Evolutionary conservation across 2,888 invertebrate species (phyloP).

Genomic region (Steinernema carpocapsae): DNA sequence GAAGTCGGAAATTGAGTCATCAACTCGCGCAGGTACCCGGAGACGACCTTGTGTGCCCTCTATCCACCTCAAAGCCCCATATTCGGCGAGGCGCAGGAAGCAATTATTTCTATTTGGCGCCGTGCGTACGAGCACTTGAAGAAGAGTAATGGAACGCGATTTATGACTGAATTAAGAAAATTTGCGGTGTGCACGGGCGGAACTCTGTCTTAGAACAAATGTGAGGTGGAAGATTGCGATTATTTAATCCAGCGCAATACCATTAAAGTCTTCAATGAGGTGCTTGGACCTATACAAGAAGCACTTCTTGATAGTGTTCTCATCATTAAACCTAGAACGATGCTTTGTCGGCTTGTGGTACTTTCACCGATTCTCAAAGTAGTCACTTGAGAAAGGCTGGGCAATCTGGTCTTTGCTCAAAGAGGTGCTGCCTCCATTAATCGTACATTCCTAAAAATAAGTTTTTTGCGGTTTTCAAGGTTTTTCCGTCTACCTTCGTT

Average conservation of each 20-base stretch:
- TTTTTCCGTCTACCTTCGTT: not conserved
- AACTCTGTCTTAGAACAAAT: too few species aligned
- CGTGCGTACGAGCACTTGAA: not conserved
- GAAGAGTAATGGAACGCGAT: conserved; percentile 15
- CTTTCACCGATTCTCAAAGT: conserved; percentile 28
- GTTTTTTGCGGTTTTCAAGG: not conserved
- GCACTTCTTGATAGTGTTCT: not conserved
- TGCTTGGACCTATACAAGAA: not conserved
- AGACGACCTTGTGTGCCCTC: conserved; percentile 1
- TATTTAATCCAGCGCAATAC: conserved; percentile 21
- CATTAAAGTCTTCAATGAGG: conserved; percentile 21
- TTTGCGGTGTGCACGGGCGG: too few species aligned
- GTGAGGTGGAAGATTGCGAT: too few species aligned
- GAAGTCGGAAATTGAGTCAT: not conserved
- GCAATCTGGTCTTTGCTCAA: not conserved
- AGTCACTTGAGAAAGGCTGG: not conserved
- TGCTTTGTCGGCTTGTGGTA: conserved; percentile 13
- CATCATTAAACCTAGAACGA: not conserved
- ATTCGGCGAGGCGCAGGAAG: conserved; percentile 32
- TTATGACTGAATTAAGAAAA: conserved; percentile 8
- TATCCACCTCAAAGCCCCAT: conserved; percentile 1
- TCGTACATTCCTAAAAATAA: not conserved
- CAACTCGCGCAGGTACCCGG: not conserved
- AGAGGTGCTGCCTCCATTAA: not conserved
- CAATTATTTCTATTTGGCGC: conserved; percentile 34